These are phyloP conservation scores for Esperia sulphurella DNA, from an alignment of 2,888 invertebrate genomes.

Conservation along the genomic window DNA sequence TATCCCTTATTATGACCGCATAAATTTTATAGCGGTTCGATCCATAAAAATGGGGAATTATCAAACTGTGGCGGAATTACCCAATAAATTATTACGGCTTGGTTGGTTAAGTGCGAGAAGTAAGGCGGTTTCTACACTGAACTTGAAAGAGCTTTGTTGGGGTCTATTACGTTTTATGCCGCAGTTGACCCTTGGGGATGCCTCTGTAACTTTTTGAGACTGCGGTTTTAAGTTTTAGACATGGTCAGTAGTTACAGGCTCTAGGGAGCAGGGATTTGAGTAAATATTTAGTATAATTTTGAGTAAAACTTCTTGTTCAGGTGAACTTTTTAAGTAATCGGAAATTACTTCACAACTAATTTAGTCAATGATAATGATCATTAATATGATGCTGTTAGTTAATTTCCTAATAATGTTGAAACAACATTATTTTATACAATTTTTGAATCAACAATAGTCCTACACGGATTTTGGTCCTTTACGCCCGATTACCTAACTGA, in stretches of 20 bases:
- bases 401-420: no score
- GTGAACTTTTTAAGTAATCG: no score
- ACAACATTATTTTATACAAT: no score
- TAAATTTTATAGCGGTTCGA: conserved; percentile 48
- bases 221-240: background rate
- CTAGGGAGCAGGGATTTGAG: no score
- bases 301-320: no score
- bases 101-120: conserved; percentile 22
- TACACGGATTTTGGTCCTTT: no score
- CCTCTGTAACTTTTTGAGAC: background rate
- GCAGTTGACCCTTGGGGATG: conserved; percentile 1
- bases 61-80: conserved; percentile 49
- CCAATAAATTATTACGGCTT: conserved; percentile 47
- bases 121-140: conserved; percentile 9
- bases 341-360: no score
- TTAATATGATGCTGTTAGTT: no score
- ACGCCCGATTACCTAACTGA: no score
- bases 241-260: background rate
- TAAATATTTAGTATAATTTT: no score
- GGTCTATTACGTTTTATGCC: background rate
- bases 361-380: no score
- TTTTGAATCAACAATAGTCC: no score
- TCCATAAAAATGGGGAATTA: conserved; percentile 51
- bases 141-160: conserved; percentile 4
- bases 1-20: conserved; percentile 36